Percentiles rank a stretch among this genome's conserved stretches.
These are phyloP conservation scores for Dicentrarchus labrax DNA, from an alignment of 2,113 vertebrate genomes.

Conservation along the genomic window DNA sequence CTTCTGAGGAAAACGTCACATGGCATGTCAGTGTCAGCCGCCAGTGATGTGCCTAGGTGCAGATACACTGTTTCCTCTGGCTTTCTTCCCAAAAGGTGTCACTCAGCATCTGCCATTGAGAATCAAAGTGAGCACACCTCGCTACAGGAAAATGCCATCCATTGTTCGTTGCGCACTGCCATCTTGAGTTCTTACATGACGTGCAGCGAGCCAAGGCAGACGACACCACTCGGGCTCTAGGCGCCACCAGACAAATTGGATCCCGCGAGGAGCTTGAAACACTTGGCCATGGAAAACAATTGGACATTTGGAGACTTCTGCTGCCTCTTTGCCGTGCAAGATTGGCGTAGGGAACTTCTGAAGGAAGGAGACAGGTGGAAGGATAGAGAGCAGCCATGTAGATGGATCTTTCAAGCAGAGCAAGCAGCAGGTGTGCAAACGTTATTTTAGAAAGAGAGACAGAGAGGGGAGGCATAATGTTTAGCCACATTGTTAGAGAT, in stretches of 20 bases:
- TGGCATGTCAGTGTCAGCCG: constrained; percentile 29
- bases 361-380: constrained; percentile 57
- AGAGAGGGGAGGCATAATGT: not conserved
- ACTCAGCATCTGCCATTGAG: constrained; percentile 60
- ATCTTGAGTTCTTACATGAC: constrained; percentile 26
- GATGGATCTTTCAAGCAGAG: constrained; percentile 46
- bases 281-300: constrained; percentile 49
- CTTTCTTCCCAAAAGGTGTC: constrained; percentile 59
- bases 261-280: constrained; percentile 44
- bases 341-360: constrained; percentile 42
- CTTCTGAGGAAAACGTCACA: constrained; percentile 31
- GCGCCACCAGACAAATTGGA: constrained; percentile 56
- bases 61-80: constrained; percentile 34
- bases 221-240: constrained; percentile 16
- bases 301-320: constrained; percentile 48
- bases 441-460: constrained; percentile 9
- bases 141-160: constrained; percentile 26
- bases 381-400: constrained; percentile 17
- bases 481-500: constrained; percentile 4
- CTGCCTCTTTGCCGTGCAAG: constrained; percentile 29
- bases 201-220: constrained; percentile 29
- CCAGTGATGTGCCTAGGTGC: constrained; percentile 24
- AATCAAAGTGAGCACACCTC: constrained; percentile 58
- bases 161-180: not conserved
- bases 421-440: constrained; percentile 65